These are phyloP conservation scores for Lampris megalopsis DNA, from an alignment of 2,113 vertebrate species.

Conservation along the genomic window DNA sequence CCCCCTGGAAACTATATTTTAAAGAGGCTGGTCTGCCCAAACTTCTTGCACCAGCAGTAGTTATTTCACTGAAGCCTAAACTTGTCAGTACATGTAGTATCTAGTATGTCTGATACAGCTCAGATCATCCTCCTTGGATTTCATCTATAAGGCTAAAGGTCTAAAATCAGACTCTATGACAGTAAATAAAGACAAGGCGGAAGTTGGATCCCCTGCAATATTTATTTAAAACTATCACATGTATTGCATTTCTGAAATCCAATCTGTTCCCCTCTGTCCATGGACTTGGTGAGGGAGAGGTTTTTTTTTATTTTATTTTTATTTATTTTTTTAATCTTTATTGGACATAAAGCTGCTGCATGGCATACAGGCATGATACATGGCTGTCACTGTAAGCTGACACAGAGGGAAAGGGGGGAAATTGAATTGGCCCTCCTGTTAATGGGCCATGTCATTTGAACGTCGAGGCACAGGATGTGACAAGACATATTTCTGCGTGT, in stretches of 20 bases:
- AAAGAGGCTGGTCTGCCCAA: no score
- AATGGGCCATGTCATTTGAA: slow-evolving; percentile 53
- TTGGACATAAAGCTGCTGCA: slow-evolving; percentile 41
- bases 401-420: slow-evolving; percentile 41
- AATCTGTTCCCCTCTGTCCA: slow-evolving; percentile 36
- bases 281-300: slow-evolving; percentile 19
- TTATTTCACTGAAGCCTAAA: no score
- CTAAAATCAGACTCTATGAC: not conserved
- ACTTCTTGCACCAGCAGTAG: no score
- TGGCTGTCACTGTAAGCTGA: slow-evolving; percentile 60
- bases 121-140: not conserved
- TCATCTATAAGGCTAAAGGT: not conserved
- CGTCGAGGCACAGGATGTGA: slow-evolving; percentile 47
- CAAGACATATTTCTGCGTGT: slow-evolving; percentile 36
- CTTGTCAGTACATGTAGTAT: no score
- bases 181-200: slow-evolving; percentile 10
- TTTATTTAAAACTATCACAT: slow-evolving; percentile 35
- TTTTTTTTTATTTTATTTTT: slow-evolving; percentile 17
- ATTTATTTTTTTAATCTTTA: not conserved
- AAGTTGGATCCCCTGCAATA: slow-evolving; percentile 5
- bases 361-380: slow-evolving; percentile 44
- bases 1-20: no score
- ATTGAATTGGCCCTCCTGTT: slow-evolving; percentile 60
- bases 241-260: slow-evolving; percentile 39
- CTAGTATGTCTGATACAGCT: not conserved